A percentile compares a stretch with the other conserved stretches of the same genome.
These are phyloP conservation scores for Forpus xanthops DNA, from an alignment of 2,797 vertebrate genomes.

Conservation along the genomic window DNA sequence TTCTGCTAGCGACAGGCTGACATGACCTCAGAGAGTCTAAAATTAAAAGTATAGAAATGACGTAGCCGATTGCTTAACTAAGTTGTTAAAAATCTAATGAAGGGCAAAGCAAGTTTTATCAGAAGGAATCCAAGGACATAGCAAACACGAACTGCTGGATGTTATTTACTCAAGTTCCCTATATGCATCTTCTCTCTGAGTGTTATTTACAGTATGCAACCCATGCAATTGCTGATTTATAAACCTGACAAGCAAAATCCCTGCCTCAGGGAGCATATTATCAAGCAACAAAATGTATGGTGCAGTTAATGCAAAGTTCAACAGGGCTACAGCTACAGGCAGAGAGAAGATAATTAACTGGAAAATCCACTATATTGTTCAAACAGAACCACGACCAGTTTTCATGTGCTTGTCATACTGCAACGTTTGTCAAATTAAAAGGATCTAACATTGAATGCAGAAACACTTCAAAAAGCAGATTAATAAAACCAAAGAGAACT, in stretches of 20 bases:
- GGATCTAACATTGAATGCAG: not conserved
- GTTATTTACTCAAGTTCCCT: not conserved
- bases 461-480: not conserved
- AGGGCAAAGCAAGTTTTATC: not conserved
- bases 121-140: not conserved
- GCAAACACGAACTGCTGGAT: not conserved
- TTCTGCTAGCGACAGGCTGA: not conserved
- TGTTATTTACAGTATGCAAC: constrained; percentile 2
- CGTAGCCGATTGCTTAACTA: not conserved
- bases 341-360: not conserved
- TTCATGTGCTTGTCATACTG: not conserved
- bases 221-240: not conserved
- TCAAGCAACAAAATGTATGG: not conserved
- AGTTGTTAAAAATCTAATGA: constrained; percentile 18
- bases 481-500: not conserved
- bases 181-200: not conserved
- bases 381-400: not conserved
- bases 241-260: constrained; percentile 3
- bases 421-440: not conserved
- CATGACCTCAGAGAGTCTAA: not conserved
- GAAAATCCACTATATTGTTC: not conserved
- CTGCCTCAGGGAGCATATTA: not conserved
- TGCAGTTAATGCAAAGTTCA: constrained; percentile 1
- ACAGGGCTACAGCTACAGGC: not conserved
- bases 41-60: not conserved